Conservation (phyloP, 2,888 invertebrate species). For the Hartigia nigra region DNA sequence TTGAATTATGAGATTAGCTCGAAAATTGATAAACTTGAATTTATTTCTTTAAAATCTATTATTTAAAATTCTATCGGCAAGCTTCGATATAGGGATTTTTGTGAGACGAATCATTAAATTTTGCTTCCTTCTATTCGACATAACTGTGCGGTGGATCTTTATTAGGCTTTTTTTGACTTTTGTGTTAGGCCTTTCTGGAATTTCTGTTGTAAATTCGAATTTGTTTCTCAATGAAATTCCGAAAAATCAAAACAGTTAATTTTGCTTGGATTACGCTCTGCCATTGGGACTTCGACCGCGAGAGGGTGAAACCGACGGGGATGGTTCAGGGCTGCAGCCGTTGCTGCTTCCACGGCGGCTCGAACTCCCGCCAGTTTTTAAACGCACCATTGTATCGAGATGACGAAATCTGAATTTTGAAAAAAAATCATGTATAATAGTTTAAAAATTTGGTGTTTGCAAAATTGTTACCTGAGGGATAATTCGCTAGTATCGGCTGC, state of each 20-base stretch:
- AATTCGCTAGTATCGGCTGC: slow-evolving; percentile 75
- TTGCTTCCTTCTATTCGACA: not conserved
- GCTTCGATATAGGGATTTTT: not conserved
- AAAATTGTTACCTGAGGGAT: slow-evolving; percentile 76
- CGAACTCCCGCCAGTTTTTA: slow-evolving; percentile 71
- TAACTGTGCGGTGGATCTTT: not conserved
- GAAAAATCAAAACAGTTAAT: not conserved
- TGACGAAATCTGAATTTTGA: slow-evolving; percentile 79
- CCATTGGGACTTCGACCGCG: slow-evolving; percentile 59
- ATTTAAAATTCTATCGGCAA: not conserved
- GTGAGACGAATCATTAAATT: not conserved
- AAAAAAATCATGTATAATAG: slow-evolving; percentile 19
- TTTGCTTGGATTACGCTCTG: slow-evolving; percentile 43
- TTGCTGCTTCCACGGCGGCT: slow-evolving; percentile 71
- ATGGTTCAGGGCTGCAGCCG: slow-evolving; percentile 77
- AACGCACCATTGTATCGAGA: slow-evolving; percentile 85
- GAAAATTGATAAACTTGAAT: not conserved
- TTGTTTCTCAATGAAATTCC: not conserved
- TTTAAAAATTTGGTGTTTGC: slow-evolving; percentile 9
- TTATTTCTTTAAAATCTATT: not conserved
- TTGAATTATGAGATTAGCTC: not conserved
- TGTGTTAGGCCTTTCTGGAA: not conserved
- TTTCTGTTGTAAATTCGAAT: not conserved
- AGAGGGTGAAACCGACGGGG: slow-evolving; percentile 68
- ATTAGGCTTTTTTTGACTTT: not conserved